A percentile compares a stretch with the other conserved stretches of the same genome.
Conservation (phyloP, 2,113 vertebrate species). For the Lophochroa leadbeateri region DNA sequence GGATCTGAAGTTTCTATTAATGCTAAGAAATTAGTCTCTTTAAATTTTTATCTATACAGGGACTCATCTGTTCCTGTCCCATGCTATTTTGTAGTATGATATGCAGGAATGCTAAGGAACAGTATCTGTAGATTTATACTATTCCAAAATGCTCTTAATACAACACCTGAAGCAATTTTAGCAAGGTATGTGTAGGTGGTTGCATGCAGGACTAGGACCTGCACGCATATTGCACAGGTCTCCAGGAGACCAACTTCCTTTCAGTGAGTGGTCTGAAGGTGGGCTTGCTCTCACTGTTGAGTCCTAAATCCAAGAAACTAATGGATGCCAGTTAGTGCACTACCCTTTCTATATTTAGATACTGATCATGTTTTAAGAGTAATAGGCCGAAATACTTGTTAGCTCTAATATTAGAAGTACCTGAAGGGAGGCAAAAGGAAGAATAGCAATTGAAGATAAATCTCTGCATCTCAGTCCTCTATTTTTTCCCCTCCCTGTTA, state of each 20-base stretch:
- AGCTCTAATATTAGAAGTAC: not conserved
- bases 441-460: not conserved
- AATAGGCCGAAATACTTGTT: not conserved
- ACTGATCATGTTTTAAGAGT: not conserved
- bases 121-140: not conserved
- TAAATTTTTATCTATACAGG: not conserved
- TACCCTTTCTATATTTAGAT: not conserved
- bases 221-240: too few species aligned
- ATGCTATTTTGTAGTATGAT: not conserved
- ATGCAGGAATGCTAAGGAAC: not conserved
- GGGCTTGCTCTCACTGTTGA: not conserved
- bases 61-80: not conserved
- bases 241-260: not conserved
- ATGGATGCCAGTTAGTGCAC: not conserved
- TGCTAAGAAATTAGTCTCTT: not conserved
- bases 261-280: not conserved
- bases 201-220: not conserved
- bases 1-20: not conserved
- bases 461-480: fast-evolving
- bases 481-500: not conserved
- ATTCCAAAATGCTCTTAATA: not conserved
- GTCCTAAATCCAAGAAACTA: not conserved
- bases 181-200: not conserved
- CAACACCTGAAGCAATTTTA: not conserved
- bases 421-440: not conserved